Percentiles rank a stretch among this genome's conserved stretches.
Evolutionary conservation across 2,113 vertebrate species (phyloP).

Genomic region (Lepus timidus): DNA sequence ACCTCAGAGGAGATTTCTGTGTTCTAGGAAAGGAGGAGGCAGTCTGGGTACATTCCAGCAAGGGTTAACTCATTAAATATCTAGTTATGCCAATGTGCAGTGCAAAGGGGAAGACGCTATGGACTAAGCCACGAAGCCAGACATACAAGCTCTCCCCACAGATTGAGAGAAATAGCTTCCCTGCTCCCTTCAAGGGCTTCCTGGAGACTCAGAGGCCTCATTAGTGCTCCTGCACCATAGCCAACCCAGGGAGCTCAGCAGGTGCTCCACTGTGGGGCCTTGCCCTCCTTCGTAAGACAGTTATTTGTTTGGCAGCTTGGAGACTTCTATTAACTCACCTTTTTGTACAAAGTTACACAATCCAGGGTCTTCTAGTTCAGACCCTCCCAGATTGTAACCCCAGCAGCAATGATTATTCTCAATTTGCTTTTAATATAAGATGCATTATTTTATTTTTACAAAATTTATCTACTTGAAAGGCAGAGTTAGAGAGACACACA

Average conservation of each 20-base stretch:
- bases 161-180: neutral
- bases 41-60: neutral
- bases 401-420: neutral
- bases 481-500: too few relatives aligned
- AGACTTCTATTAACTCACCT: neutral
- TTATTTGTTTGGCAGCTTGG: neutral
- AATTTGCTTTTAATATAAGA: too few relatives aligned
- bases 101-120: neutral
- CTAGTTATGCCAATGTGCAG: neutral
- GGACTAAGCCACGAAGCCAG: neutral
- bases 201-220: neutral
- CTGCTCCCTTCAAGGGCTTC: neutral
- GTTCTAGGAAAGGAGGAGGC: neutral
- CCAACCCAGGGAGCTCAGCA: neutral
- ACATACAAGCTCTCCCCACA: neutral
- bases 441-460: too few relatives aligned
- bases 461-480: too few relatives aligned
- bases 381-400: neutral
- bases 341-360: neutral
- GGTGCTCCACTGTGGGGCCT: fast-evolving
- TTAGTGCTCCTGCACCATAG: neutral
- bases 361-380: neutral
- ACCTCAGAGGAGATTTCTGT: neutral
- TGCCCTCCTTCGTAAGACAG: neutral
- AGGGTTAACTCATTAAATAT: neutral